Percentiles rank a stretch among this genome's conserved stretches.
These are phyloP conservation scores for Rhinogobio ventralis DNA, from an alignment of 2,797 vertebrate genomes.

Conservation along the genomic window DNA sequence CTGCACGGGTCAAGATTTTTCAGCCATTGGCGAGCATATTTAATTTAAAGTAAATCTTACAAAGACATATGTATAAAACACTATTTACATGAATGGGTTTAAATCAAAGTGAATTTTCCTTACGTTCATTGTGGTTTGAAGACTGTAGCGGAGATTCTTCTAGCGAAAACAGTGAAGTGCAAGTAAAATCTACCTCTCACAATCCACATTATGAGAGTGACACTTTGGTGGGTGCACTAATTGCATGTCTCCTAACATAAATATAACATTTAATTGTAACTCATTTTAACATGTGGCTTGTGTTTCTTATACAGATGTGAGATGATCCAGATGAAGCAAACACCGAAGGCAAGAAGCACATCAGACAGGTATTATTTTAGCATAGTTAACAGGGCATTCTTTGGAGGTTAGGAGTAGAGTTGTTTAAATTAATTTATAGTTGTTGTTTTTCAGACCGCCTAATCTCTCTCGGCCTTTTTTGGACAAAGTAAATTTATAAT, in stretches of 20 bases:
- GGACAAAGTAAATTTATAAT: neutral
- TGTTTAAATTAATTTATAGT: neutral
- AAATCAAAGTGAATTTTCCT: neutral
- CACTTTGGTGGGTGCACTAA: constrained; percentile 2
- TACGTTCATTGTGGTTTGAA: neutral
- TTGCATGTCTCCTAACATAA: neutral
- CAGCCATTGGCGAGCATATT: neutral
- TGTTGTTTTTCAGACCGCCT: neutral
- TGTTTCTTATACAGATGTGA: neutral
- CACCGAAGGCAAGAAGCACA: neutral
- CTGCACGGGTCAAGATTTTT: neutral
- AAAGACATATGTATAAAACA: neutral
- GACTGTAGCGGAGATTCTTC: neutral
- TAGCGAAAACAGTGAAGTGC: constrained; percentile 1
- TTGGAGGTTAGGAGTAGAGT: neutral
- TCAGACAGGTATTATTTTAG: neutral
- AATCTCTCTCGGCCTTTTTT: neutral
- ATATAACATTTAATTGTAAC: neutral
- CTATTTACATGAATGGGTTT: neutral
- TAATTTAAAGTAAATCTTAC: neutral
- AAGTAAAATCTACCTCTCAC: neutral
- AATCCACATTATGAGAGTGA: neutral
- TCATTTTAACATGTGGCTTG: neutral
- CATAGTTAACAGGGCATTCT: neutral
- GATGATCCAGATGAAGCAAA: neutral